Evolutionary conservation across 2,888 invertebrate species (phyloP).

Genomic region (Mechanitis mazaeus): DNA sequence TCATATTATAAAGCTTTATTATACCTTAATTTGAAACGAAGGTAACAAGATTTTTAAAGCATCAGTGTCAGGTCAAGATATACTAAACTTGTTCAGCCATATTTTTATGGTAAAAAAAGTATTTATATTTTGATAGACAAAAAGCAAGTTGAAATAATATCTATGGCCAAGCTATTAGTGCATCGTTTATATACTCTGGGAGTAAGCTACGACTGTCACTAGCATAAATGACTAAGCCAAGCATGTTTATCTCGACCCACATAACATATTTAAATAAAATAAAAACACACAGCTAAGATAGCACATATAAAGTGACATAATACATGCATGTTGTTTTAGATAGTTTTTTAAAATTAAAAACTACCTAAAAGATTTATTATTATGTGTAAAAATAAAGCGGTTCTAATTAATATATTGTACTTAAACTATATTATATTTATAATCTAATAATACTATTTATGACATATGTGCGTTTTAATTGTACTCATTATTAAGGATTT

Average conservation of each 20-base stretch:
- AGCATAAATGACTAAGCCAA: slow-evolving; percentile 29
- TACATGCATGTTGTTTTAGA: slow-evolving; percentile 30
- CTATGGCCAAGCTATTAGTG: slow-evolving; percentile 10
- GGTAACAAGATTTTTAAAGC: slow-evolving; percentile 36
- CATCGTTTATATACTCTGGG: slow-evolving; percentile 13
- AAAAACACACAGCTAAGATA: slow-evolving; percentile 27
- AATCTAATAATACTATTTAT: slow-evolving; percentile 17
- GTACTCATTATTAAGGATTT: slow-evolving; percentile 16
- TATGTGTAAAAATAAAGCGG: not conserved
- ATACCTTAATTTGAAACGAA: slow-evolving; percentile 29
- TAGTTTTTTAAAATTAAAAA: not conserved
- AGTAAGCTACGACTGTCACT: slow-evolving; percentile 13
- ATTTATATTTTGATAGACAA: slow-evolving; percentile 15
- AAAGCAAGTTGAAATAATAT: slow-evolving; percentile 33
- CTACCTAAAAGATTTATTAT: too few species aligned
- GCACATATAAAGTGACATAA: slow-evolving; percentile 25
- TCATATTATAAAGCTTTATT: slow-evolving; percentile 42
- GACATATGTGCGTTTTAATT: slow-evolving; percentile 21
- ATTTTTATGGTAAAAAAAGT: not conserved
- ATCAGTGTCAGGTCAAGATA: slow-evolving; percentile 32
- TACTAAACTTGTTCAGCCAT: slow-evolving; percentile 32
- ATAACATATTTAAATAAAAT: slow-evolving; percentile 7
- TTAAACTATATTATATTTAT: not conserved
- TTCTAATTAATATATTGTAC: not conserved
- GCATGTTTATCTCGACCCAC: slow-evolving; percentile 33